Base-by-base conservation (phyloP, 2,797 vertebrate genomes). In the Borostomias antarcticus region DNA sequence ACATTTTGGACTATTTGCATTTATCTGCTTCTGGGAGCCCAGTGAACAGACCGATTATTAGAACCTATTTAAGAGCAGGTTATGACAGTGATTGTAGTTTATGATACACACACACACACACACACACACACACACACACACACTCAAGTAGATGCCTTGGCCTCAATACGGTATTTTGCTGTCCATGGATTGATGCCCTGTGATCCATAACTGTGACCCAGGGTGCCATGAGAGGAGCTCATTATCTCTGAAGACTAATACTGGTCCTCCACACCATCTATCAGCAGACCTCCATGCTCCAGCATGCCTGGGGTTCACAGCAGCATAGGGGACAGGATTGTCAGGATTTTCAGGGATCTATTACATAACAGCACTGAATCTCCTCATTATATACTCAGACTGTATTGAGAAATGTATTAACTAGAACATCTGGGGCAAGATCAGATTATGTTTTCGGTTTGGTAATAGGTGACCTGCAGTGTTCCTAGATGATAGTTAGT, bases 191-290 rank as follows among this genome's bases (percentile, higher is more conserved):
- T 53, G 68, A 47, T 76, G 74, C 77, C 62, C 70, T 68, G 58
- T 85, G 75, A 79, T 76, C 78, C 82, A 78, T 74, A 69, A 82
- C 19, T 23, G 13, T 23, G 58, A 45, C 62, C 68, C 78, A 50
- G 58, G 57, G 58, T 68, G 60, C 52, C 40, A 76, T 9, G 29
- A 79, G 62, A 53, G 51, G 47, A 25, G 73, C 71, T 86, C 74
- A 81, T 86, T 86, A 74, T n/a, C 61, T 66, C 68, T 48, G 13
- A 29, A 53, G 69, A 80, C 78, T 79, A 82, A 75, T 78, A 17
- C 47, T 45, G 59, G 61, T 56, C 69, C 48, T 60, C 62, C 28
- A n/a, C n/a, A 26, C 23, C 64, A 66, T 66, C 66, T 63, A 74
- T 77, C 67, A 52, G 74, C 29, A 30, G 30, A 40, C 54, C 71